phyloP scores from a whole-genome alignment of 2,113 vertebrate genomes.

The Xiphophorus hellerii region DNA sequence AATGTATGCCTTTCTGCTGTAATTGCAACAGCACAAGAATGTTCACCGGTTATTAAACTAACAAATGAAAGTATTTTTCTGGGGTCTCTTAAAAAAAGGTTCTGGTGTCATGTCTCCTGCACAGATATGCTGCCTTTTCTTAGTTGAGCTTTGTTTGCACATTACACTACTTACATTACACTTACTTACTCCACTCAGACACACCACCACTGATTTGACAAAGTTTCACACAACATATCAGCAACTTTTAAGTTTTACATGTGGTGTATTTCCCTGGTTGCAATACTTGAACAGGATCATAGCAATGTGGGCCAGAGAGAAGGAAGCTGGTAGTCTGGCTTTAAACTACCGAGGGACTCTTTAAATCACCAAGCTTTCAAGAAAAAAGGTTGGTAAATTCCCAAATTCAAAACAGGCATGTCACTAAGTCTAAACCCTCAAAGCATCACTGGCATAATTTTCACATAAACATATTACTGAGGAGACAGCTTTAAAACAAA shows the following conservation, averaged over 20 bases:
- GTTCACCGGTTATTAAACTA: not conserved
- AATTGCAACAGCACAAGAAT: not conserved
- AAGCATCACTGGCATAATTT: not conserved
- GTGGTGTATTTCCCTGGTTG: not conserved
- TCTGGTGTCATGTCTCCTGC: not conserved
- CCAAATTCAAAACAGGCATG: not conserved
- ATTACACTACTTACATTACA: not conserved
- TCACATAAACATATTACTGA: no score
- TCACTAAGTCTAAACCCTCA: not conserved
- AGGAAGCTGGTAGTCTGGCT: not conserved
- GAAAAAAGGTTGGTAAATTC: not conserved
- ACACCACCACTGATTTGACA: not conserved
- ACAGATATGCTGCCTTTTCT: not conserved
- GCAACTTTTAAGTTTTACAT: not conserved
- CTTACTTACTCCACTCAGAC: not conserved
- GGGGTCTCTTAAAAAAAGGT: not conserved
- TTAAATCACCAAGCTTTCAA: not conserved
- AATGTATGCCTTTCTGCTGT: not conserved
- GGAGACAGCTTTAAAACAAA: no score
- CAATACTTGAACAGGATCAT: not conserved
- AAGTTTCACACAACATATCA: not conserved
- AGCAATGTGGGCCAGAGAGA: not conserved
- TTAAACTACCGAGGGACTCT: not conserved
- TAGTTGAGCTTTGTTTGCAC: not conserved
- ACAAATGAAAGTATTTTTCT: not conserved